Evolutionary conservation across 1,140 invertebrate species (phyloP).

Genomic region (Drosophila repletoides): DNA sequence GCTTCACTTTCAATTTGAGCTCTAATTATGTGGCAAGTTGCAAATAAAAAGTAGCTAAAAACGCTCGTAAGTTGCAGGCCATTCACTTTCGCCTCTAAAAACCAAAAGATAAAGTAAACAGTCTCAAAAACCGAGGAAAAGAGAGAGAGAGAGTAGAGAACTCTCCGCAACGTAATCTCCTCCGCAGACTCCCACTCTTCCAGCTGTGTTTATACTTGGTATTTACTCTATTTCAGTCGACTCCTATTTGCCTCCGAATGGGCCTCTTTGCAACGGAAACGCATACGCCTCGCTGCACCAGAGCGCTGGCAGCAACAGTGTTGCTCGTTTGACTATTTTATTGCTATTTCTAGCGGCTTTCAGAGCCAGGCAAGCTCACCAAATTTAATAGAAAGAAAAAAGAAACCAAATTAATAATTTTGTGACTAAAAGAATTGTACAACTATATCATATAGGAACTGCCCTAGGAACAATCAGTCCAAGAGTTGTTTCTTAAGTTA

Average conservation of each 20-base stretch:
- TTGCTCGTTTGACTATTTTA: too few species aligned
- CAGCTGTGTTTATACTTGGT: neutral
- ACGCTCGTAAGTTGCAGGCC: too few species aligned
- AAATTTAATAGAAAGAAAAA: conserved; percentile 23
- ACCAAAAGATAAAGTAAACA: neutral
- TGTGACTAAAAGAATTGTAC: too few species aligned
- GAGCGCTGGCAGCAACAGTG: too few species aligned
- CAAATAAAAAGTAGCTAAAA: conserved; percentile 4
- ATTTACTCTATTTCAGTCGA: too few species aligned
- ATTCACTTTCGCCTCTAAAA: conserved; percentile 18
- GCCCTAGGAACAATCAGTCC: too few species aligned
- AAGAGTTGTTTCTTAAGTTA: too few species aligned
- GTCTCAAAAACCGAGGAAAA: too few species aligned
- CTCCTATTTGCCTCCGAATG: too few species aligned
- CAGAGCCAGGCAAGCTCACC: too few species aligned
- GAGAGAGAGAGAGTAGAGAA: conserved; percentile 41
- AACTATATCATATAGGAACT: too few species aligned
- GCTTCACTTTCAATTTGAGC: conserved; percentile 53
- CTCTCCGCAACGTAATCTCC: conserved; percentile 63
- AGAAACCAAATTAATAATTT: conserved; percentile 29
- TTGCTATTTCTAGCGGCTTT: too few species aligned
- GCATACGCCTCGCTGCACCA: conserved; percentile 67
- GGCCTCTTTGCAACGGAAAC: conserved; percentile 55
- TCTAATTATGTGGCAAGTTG: conserved; percentile 40
- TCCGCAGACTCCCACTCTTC: conserved; percentile 27